A percentile compares a stretch with the other conserved stretches of the same genome.
Evolutionary conservation across 2,113 vertebrate species (phyloP).

Genomic region (Gopherus flavomarginatus): DNA sequence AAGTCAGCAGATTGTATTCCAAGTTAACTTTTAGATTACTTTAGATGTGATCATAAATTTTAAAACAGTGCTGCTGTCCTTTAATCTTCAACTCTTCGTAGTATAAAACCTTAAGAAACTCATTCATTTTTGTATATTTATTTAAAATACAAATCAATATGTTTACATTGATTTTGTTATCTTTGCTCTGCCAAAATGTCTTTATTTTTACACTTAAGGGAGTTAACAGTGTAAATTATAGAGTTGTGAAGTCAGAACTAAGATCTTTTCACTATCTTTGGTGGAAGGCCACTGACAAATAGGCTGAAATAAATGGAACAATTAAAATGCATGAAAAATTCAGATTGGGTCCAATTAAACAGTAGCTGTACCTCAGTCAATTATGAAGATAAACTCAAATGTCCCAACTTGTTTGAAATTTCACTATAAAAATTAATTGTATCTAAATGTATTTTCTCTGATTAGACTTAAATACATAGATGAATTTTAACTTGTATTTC

Average conservation of each 20-base stretch:
- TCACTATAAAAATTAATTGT: not conserved
- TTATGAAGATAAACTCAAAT: not conserved
- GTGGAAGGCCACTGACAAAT: not conserved
- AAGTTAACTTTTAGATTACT: not conserved
- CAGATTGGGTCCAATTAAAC: not conserved
- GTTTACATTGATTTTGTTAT: slow-evolving; percentile 31
- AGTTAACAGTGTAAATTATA: not conserved
- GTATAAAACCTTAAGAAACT: slow-evolving; percentile 7
- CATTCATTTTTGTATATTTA: slow-evolving; percentile 22
- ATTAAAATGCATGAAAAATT: not conserved
- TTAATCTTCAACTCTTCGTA: slow-evolving; percentile 34
- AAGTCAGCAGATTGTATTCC: not conserved
- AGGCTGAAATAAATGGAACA: slow-evolving; percentile 11
- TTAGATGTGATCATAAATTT: slow-evolving; percentile 7
- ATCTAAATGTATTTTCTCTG: not conserved
- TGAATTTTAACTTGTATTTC: not conserved
- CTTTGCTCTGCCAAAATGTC: not conserved
- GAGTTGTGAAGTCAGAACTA: not conserved
- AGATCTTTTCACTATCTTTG: not conserved
- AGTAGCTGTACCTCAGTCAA: not conserved
- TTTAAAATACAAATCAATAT: slow-evolving; percentile 37
- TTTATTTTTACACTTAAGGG: slow-evolving; percentile 17
- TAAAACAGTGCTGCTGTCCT: not conserved
- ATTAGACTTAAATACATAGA: not conserved
- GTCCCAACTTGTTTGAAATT: not conserved